phyloP scores from a whole-genome alignment of 2,888 invertebrate genomes.

The Callosobruchus maculatus region DNA sequence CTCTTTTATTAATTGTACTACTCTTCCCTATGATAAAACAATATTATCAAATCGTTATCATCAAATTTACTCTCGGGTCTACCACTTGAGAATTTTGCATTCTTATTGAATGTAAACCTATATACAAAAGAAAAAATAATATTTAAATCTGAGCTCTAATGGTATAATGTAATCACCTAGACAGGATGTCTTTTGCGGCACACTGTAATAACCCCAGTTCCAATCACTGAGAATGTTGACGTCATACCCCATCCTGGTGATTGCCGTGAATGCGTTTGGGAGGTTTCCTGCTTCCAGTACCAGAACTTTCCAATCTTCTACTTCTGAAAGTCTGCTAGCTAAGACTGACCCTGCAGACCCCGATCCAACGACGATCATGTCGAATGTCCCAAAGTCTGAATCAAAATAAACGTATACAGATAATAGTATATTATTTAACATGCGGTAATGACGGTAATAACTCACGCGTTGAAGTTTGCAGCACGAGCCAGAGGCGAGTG shows the following conservation, averaged over 20 bases:
- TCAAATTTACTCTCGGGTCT: no score
- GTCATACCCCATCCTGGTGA: constrained; percentile 37
- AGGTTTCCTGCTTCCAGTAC: constrained; percentile 37
- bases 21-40: no score
- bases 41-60: no score
- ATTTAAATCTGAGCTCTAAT: not conserved
- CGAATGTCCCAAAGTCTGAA: constrained; percentile 34
- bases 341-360: constrained; percentile 53
- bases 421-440: no score
- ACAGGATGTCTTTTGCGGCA: constrained; percentile 17
- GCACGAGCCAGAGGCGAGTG: no score
- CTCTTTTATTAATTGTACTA: no score
- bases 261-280: constrained; percentile 44
- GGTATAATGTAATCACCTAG: no score
- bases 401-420: no score
- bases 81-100: no score
- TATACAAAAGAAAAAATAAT: not conserved
- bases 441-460: no score
- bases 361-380: constrained; percentile 51
- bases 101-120: no score
- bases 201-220: constrained; percentile 45
- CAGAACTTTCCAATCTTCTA: constrained; percentile 39
- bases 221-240: constrained; percentile 43
- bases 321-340: constrained; percentile 51
- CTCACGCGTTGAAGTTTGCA: no score